Conservation (phyloP, 2,113 vertebrate species). For the Percopsis transmontana region DNA sequence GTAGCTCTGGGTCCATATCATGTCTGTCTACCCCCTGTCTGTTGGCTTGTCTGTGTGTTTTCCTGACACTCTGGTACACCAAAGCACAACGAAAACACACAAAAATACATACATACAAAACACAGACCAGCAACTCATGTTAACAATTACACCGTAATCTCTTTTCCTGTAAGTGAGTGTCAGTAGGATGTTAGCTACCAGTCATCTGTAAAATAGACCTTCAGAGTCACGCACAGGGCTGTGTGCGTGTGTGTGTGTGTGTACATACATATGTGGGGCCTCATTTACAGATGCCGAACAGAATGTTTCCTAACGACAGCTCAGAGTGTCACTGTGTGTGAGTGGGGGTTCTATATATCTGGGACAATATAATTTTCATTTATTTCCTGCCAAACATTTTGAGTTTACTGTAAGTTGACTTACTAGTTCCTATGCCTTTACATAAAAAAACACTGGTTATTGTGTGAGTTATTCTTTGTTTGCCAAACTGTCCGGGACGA, state of each 20-base stretch:
- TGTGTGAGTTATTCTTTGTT: too few relatives aligned
- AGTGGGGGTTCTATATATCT: too few relatives aligned
- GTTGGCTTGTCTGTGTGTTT: not conserved
- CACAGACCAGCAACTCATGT: constrained; percentile 28
- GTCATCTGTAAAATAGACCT: constrained; percentile 50
- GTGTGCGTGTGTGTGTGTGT: constrained; percentile 6
- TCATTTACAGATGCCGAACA: too few relatives aligned
- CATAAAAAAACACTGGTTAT: too few relatives aligned
- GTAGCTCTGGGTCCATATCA: not conserved
- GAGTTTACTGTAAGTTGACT: too few relatives aligned
- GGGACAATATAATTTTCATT: too few relatives aligned
- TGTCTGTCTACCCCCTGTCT: too few relatives aligned
- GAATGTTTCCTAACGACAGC: too few relatives aligned
- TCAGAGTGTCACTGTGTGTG: too few relatives aligned
- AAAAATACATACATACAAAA: constrained; percentile 8
- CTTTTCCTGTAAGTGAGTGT: constrained; percentile 51
- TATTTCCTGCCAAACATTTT: too few relatives aligned
- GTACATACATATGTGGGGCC: not conserved
- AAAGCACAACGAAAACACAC: not conserved
- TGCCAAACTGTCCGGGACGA: too few relatives aligned
- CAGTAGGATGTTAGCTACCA: constrained; percentile 44
- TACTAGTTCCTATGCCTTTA: too few relatives aligned
- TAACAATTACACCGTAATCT: constrained; percentile 54
- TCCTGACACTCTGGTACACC: not conserved
- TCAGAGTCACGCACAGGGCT: constrained; percentile 19